A percentile compares a stretch with the other conserved stretches of the same genome.
phyloP scores from a whole-genome alignment of 2,888 invertebrate species.

The Dryococelus australis region DNA sequence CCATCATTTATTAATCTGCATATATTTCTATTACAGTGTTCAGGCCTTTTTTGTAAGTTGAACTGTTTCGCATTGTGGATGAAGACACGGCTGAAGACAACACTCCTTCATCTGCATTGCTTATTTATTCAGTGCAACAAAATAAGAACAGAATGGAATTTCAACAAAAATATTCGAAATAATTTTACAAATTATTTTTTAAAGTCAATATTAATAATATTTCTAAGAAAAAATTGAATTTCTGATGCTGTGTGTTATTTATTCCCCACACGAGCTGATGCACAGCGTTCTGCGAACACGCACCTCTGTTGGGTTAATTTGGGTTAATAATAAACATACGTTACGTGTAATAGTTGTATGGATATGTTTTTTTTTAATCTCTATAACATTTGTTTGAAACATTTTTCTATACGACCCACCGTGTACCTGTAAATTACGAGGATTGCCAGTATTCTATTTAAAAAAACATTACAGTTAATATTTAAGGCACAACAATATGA shows the following conservation, averaged over 20 bases:
- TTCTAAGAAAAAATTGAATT: neutral
- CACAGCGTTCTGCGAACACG: too few relatives aligned
- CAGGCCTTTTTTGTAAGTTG: slow-evolving; percentile 2
- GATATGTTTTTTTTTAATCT: neutral
- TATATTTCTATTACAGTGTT: neutral
- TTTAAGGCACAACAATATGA: neutral
- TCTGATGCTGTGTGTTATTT: too few relatives aligned
- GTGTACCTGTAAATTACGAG: neutral
- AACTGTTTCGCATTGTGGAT: neutral
- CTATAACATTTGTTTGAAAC: neutral
- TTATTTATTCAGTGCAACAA: too few relatives aligned
- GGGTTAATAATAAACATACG: neutral
- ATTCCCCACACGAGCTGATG: too few relatives aligned
- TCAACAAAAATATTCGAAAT: neutral
- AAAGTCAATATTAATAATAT: too few relatives aligned
- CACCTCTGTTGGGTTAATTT: too few relatives aligned
- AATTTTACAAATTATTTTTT: neutral
- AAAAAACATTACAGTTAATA: neutral
- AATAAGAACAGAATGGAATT: neutral
- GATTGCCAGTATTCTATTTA: neutral
- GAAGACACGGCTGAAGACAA: too few relatives aligned
- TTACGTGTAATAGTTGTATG: neutral
- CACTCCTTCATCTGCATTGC: too few relatives aligned
- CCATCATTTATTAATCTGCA: neutral
- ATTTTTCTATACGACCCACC: neutral